Base-by-base conservation (phyloP, 1,140 invertebrate genomes). In the Zaprionus vittiger region DNA sequence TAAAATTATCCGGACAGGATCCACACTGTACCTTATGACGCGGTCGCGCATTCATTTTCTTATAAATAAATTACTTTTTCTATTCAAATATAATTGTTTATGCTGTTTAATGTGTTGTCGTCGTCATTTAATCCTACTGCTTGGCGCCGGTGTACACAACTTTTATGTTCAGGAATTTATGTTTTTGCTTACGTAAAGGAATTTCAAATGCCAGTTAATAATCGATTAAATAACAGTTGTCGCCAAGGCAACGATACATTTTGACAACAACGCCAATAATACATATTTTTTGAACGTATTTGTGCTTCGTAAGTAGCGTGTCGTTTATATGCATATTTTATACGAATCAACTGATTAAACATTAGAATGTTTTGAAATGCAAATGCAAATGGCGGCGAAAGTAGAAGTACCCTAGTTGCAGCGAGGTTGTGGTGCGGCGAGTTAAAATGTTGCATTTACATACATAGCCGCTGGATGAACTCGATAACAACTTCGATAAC, bases 1-100 rank as follows among this genome's bases (percentile, higher is more conserved):
- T 79, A n/a, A 90, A 85, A 6, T 76, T 63, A 41, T 89, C 91
- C 0, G 91, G 91, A 65, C 91, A 92, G 15, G 90, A 91, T 0
- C 91, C 91, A 34, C 91, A 92, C 49, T 89, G 84, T 11, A 81
- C 81, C 1, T 47, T 47, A 47, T 75, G 74, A 5, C 83, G 76
- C 0, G 37, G 41, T 5, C 59, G 49, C 1, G 55, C 55, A 69
- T 72, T 81, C 84, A 87, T 78, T 11, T 41, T 47, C 7, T 20
- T 17, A 2, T 2, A 38, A 38, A 5, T 4, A 38, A 38, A 38
- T 38, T 15, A 38, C 5, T 37, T 37, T 26, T 6, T 37, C 20
- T 31, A 38, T 49, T 49, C n/a, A 59, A 31, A 47, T 17, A 52
- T 59, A 22, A 14, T 59, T 59, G 17, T 38, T 41, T 24, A 62